These are phyloP conservation scores for Ceramica pisi DNA, from an alignment of 2,888 invertebrate genomes.

Conservation along the genomic window DNA sequence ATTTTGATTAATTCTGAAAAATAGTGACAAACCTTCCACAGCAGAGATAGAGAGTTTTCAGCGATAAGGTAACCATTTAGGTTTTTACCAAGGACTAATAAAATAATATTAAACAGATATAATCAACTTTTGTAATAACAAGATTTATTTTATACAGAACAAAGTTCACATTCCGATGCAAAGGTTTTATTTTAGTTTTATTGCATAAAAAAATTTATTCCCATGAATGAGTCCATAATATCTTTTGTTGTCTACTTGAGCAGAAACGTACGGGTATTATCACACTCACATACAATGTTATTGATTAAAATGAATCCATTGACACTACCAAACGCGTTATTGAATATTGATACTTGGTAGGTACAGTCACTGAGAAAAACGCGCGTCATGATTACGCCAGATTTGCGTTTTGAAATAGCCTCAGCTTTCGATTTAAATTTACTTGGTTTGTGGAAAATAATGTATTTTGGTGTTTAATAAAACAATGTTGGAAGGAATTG, in stretches of 20 bases:
- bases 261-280: not conserved
- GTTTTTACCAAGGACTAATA: not conserved
- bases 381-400: constrained; percentile 45
- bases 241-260: not conserved
- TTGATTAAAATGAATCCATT: constrained; percentile 46
- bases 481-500: not conserved
- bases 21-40: constrained; percentile 13
- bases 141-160: no score
- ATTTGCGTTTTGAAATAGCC: constrained; percentile 41
- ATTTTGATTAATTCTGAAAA: constrained; percentile 25
- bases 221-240: not conserved
- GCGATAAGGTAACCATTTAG: not conserved
- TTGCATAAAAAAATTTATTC: not conserved
- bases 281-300: constrained; percentile 20
- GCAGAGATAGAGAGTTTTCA: not conserved
- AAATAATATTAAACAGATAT: no score
- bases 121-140: no score
- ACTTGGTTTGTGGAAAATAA: constrained; percentile 4
- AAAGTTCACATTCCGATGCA: no score
- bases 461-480: not conserved
- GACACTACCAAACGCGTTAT: constrained; percentile 30
- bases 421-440: constrained; percentile 14
- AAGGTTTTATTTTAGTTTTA: no score
- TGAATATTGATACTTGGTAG: constrained; percentile 19
- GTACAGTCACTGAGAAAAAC: constrained; percentile 36